Evolutionary conservation across 2,888 invertebrate genomes (phyloP).

Genomic region (Carpatolechia fugitivella): DNA sequence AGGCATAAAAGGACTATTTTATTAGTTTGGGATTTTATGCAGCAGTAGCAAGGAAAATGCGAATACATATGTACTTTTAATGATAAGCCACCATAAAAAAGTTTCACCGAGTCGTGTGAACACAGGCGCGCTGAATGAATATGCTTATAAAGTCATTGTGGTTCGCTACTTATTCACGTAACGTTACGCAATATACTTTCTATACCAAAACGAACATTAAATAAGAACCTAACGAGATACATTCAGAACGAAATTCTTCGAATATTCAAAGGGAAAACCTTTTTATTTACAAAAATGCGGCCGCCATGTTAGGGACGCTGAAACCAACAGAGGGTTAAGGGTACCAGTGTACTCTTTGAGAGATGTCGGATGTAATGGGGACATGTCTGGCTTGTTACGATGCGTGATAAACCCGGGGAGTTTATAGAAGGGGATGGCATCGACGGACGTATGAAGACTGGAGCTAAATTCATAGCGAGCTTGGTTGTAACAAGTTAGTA

Average conservation of each 20-base stretch:
- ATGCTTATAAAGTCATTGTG: background rate
- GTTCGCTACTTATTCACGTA: background rate
- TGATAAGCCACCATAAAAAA: no score
- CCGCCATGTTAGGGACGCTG: background rate
- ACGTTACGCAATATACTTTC: conserved; percentile 1
- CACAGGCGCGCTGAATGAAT: background rate
- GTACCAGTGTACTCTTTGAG: conserved; percentile 3
- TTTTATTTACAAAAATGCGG: background rate
- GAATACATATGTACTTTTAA: background rate
- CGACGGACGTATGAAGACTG: background rate
- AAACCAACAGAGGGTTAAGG: background rate
- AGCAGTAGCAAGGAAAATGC: background rate
- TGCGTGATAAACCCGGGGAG: background rate
- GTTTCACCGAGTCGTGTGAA: background rate
- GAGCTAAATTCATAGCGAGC: no score
- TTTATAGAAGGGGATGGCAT: background rate
- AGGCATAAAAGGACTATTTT: no score
- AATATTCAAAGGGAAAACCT: background rate
- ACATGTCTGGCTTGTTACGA: background rate
- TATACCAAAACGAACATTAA: background rate
- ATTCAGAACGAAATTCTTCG: background rate
- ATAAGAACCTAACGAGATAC: background rate
- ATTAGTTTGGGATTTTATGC: no score
- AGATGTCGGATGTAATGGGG: background rate
- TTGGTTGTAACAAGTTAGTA: no score